Base-by-base conservation (phyloP, 2,888 invertebrate species). In the Cremastobaeus sp. region DNA sequence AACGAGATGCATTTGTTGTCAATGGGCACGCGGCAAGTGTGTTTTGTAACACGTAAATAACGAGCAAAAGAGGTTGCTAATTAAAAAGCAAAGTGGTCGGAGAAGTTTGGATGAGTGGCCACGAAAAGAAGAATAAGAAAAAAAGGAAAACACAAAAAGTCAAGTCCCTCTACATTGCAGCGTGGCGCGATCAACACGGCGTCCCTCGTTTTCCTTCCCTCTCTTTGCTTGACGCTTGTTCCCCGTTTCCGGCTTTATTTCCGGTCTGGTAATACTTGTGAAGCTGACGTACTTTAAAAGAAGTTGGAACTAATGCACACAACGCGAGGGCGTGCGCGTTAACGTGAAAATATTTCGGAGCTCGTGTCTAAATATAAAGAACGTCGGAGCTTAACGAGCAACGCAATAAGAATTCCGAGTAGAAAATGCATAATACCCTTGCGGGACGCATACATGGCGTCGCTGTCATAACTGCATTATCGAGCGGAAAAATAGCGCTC, bases 291-390 rank as follows among this genome's bases (percentile, higher is more conserved):
- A 52, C 71, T 64, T 65, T 64, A 57, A 59, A 71, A 71, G 59
- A 71, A 72, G 52, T 65, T 47, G 72, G 37, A 59, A 21, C 47
- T 52, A 54, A 66, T 41, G 52, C 66, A 59, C 65, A 39, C 48
- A 43, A 57, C 35, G 72, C 66, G 72, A 72, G 72, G 66, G 72
- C 59, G 72, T 47, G 65, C 72, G 62, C 70, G 62, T 71, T 37
- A 57, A 71, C 50, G 64, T 64, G 57, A 59, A 65, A 65, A 72
- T 72, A 72, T 72, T 72, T 72, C 70, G 72, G 72, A 47, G 72
- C 72, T 72, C 72, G 28, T 34, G 48, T 54, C 72, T 72, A 72
- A 72, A 72, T 72, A 72, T 66, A 72, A 71, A 72, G 66, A 72
- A 71, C 64, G 71, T 50, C 39, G 59, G 50, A 60, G 72, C 54